These are phyloP conservation scores for Lepilemur ruficaudatus DNA, from an alignment of 2,797 vertebrate genomes.

Conservation along the genomic window DNA sequence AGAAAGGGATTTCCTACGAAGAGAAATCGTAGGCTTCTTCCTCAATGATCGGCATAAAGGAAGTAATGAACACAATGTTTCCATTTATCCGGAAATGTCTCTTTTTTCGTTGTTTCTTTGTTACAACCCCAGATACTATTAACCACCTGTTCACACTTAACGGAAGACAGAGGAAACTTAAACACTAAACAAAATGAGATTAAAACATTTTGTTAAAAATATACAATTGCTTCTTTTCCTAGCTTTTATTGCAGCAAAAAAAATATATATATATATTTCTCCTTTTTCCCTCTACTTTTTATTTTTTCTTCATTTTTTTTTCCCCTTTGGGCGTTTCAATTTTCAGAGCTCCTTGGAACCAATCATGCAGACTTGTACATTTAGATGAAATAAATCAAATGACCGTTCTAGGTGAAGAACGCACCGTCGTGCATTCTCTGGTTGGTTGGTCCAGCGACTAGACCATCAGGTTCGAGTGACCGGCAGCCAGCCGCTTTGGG, in stretches of 20 bases:
- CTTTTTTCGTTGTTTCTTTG: neutral
- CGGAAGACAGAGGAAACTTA: neutral
- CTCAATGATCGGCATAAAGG: neutral
- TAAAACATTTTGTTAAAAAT: neutral
- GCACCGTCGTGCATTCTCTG: fast-evolving
- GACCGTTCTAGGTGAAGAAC: neutral
- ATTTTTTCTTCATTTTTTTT: neutral
- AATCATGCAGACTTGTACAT: neutral
- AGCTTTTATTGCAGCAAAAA: neutral
- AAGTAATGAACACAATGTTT: neutral
- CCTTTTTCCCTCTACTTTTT: neutral
- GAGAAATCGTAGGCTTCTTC: neutral
- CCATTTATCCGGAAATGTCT: neutral
- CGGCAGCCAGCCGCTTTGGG: neutral
- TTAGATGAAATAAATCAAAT: neutral
- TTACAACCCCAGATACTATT: neutral
- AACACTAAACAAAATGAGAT: neutral
- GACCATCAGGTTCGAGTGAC: too few relatives aligned
- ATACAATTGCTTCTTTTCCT: neutral
- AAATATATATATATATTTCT: neutral
- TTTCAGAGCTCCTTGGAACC: neutral
- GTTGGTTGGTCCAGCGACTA: neutral
- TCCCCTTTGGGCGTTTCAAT: neutral
- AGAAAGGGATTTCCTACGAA: neutral
- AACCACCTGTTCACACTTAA: neutral